Evolutionary conservation across 2,888 invertebrate genomes (phyloP), one percentile per base, ranked within the genome.

Genomic region (Gortyna flavago): DNA sequence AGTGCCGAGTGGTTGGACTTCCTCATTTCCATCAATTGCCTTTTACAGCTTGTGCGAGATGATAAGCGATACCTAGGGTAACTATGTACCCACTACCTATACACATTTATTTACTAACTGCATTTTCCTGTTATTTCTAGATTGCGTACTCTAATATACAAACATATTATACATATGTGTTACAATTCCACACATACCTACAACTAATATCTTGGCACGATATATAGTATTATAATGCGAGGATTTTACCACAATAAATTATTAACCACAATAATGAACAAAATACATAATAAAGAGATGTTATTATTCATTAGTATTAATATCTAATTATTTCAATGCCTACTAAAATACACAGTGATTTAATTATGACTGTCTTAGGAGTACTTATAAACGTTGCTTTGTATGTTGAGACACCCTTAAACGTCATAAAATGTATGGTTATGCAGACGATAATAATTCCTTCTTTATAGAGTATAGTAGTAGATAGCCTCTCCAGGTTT

Each of bases 11-110:
- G 54, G 25, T 35, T 38, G 35, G 38, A 79, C 74, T 81, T 81
- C 79, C 81, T 81, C 48, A 79, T 83, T 74, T 70, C 57, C 79
- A 83, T 74, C 74, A 71, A 74, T 73, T 81, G 72, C 48, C 61
- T 64, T 29, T 57, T 59, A 67, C 62, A 62, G 57, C 70, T 70
- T 35, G 65, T 41, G 59, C 54, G 41, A 51, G 51, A n/a, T 41
- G 57, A 44, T 38, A 57, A 61, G 61, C 35, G 64, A n/a, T 18
- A n/a, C n/a, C n/a, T n/a, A n/a, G 32, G 48, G 25, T 62, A 54
- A 21, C 25, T 48, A 16, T 61, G 59, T 77, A n/a, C 41, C 29
- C 48, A 18, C 61, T 35, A 51, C 18, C 1, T 57, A 18, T n/a
- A 72, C 8, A 48, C n/a, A 18, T 48, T 29, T 62, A 59, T 29